Base-by-base conservation (phyloP, 2,888 invertebrate genomes). In the Papilio protenor region DNA sequence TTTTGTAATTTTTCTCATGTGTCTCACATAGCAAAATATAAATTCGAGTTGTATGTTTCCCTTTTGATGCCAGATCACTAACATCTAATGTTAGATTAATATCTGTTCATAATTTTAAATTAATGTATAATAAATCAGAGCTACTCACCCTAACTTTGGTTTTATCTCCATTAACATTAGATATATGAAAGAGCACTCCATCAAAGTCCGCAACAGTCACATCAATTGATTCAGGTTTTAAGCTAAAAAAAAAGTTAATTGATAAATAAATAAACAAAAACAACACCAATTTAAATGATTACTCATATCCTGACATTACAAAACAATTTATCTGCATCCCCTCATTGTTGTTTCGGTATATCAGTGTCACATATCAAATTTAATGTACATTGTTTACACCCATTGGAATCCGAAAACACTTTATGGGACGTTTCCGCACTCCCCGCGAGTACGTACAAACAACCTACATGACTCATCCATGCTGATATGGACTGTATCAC, bases 101-200 rank as follows among this genome's bases (percentile, higher is more conserved):
- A 18, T 52, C 52, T 16, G 5, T n/a, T n/a, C 5, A 8, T 18
- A 55, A 18, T 5, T 61, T 33, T 64, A 14, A 33, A 18, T 18
- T 5, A 18, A 1, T 16, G 14, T 16, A 61, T 27, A 61, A 27
- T 45, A 18, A 69, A 69, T 69, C 0, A 45, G n/a, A 33, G 21
- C 66, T 55, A 73, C 97, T 96, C 95, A 99, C 99, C 96, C 98
- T 97, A 95, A 99, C 97, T 97, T 99, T 99, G 88, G 98, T 97
- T 96, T 99, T 99, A 94, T 99, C 99, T 87, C 97, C 97, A 94
- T 98, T 98, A 87, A 98, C 96, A 96, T 99, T 99, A 81, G 99
- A 99, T 95, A 99, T 97, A 95, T 99, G 99, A 96, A 99, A 99
- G 84, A 99, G 95, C 81, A 99, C 99, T 86, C 99, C 99, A 96